Percentiles rank a stretch among this genome's conserved stretches.
Evolutionary conservation across 2,888 invertebrate genomes (phyloP).

Genomic region (Stramonita haemastoma): DNA sequence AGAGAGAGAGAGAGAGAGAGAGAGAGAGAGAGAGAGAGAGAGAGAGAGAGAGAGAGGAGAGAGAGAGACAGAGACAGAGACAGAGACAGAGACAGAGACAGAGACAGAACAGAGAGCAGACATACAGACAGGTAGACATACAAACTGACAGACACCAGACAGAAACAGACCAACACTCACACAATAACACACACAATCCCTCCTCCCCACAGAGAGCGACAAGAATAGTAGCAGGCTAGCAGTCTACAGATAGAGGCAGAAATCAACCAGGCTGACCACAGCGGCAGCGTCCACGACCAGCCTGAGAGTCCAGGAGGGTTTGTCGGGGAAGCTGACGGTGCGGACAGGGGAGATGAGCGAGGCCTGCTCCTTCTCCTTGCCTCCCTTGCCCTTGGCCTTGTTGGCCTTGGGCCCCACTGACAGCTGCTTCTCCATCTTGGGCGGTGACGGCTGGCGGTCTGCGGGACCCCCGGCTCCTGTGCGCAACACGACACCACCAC

Average conservation of each 20-base stretch:
- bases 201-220: too few species aligned
- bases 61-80: background rate
- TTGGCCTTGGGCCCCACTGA: slow-evolving; percentile 51
- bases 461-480: slow-evolving; percentile 62
- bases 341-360: slow-evolving; percentile 66
- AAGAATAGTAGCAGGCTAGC: too few species aligned
- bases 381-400: slow-evolving; percentile 68
- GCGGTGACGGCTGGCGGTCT: slow-evolving; percentile 65
- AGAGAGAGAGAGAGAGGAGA: too few species aligned
- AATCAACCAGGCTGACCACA: background rate
- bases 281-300: slow-evolving; percentile 73
- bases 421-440: slow-evolving; percentile 63
- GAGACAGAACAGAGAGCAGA: background rate
- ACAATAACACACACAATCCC: background rate
- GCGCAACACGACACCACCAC: background rate
- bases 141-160: background rate
- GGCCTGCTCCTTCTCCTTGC: slow-evolving; percentile 62
- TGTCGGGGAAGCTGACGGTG: slow-evolving; percentile 75
- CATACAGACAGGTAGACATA: background rate
- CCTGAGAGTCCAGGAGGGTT: slow-evolving; percentile 75
- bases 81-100: background rate
- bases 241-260: background rate
- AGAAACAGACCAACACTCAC: too few species aligned
- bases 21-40: too few species aligned
- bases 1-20: too few species aligned